Evolutionary conservation across 2,113 vertebrate species (phyloP), one percentile per base, ranked within the genome.

Genomic region (Nesoenas mayeri): DNA sequence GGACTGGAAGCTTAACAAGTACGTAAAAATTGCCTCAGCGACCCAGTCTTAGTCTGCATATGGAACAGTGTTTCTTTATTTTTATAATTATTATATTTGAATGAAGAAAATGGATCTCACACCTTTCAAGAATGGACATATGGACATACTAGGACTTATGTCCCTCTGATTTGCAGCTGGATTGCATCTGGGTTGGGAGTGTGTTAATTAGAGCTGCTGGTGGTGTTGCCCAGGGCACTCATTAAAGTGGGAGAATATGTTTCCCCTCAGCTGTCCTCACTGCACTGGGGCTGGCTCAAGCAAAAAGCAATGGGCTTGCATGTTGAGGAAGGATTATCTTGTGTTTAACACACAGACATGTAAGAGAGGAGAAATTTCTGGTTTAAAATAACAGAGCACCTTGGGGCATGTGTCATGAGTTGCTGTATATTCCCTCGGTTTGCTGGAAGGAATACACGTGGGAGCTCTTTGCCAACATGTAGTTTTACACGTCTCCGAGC

Each of bases 381-480:
- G 32, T 92, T 81, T 84, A 74, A 91, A 93, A 75, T 12, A 94
- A 58, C 54, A 65, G 78, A 70, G 74, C 90, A 91, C 57, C 62
- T 72, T 77, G 47, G 84, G 87, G 78, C 3, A 0, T 19, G 1
- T 65, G 88, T 85, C 13, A 16, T 74, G 89, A 51, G 70, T 79
- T 84, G 71, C 87, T 79, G 3, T 88, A 32, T 93, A 75, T 94
- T 96, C 73, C 84, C 47, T 73, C 87, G 79, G n/a, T 92, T 86
- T 94, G 71, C 91, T 96, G 93, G 89, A 88, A 89, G 73, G 72
- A 88, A 12, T 54, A 54, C 77, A 66, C 32, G 16, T 31, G 81
- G 87, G 81, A 96, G 62, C 82, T 92, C 75, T 93, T 88, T 94
- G 74, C 92, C 96, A 83, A n/a, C 61, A 22, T 22, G 91, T 61